Base-by-base conservation (phyloP, 1,140 invertebrate genomes). In the Magallana angulata region DNA sequence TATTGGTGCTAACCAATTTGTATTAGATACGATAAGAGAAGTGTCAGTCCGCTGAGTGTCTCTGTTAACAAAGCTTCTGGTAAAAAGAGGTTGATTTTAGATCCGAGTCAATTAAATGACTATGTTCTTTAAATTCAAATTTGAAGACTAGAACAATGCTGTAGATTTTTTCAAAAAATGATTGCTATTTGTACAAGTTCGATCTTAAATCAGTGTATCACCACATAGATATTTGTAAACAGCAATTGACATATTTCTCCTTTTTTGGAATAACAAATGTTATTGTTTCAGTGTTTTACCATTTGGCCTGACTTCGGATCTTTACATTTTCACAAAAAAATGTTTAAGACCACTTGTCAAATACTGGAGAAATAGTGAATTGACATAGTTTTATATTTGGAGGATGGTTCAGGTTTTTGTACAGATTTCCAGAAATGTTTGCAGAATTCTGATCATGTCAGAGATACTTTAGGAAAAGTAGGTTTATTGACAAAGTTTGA, bases 121-220 rank as follows among this genome's bases (percentile, higher is more conserved):
- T 84, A 80, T 11, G 86, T 84, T 18, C 16, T 1, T 11, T 76
- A 84, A 80, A 56, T n/a, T 84, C 12, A 87, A 84, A 36, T 87
- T 87, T 60, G 82, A 87, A 71, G 86, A 87, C 36, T 87, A 81
- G 81, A 87, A 58, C 11, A 58, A 83, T 59, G 59, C 60, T 30
- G 12, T 24, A 18, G 30, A 83, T 30, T 83, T 36, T 68, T 83
- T 87, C 82, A 57, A 24, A 58, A 30, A 85, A 76, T 16, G 36
- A 1, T 24, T 24, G 18, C 18, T 24, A 24, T 24, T 24, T 24
- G 18, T 24, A 24, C 18, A 87, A 86, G 16, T 90, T 87, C 56
- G 89, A 90, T 85, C 57, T 90, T 8, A 88, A 84, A 57, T 85
- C 80, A 14, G 89, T 83, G 11, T 90, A 86, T 85, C 85, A 86